Base-by-base conservation (phyloP, 2,113 vertebrate species). In the Rattus rattus region DNA sequence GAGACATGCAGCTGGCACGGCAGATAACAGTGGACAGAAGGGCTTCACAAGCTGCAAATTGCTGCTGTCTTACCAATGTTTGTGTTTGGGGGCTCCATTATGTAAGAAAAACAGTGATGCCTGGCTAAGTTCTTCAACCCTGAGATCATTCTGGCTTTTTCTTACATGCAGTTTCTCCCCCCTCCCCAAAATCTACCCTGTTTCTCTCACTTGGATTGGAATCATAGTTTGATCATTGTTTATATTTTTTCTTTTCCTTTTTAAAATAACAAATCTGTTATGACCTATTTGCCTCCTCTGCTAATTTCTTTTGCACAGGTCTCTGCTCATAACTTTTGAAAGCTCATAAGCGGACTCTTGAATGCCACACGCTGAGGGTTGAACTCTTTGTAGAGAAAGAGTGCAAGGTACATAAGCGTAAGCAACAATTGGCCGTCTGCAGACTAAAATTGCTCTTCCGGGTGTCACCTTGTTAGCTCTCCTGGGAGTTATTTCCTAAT, bases 1-100 rank as follows among this genome's bases (percentile, higher is more conserved):
- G 84, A 93, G 75, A 65, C 84, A 90, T 84, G 96, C 97, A 94
- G 97, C 97, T 93, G 97, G 94, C 95, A 96, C 88, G 28, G 3
- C 1, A 77, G 97, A 52, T 28, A 73, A 11, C 28, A 30, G 2
- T 1, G 0, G 89, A 6, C 17, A 2, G 69, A 79, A 77, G 22
- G n/a, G 75, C 70, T 16, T 88, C 22, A 90, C 4, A 0, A 22
- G 70, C 14, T 61, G 0, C 2, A 22, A 13, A 0, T 63, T 43
- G 43, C 43, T 65, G 76, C 97, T 91, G 85, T 69, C 52, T 92
- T 20, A 30, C 73, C 67, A 2, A 86, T 0, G 43, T 0, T 33
- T 12, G 91, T 84, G 63, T 2, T 88, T 67, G 10, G 63, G 9
- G 72, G 69, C 49, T 33, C 30, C 33, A 77, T 83, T 0, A 10